Evolutionary conservation across 2,797 vertebrate genomes (phyloP), one percentile per base, ranked within the genome.

Genomic region (Falco biarmicus): DNA sequence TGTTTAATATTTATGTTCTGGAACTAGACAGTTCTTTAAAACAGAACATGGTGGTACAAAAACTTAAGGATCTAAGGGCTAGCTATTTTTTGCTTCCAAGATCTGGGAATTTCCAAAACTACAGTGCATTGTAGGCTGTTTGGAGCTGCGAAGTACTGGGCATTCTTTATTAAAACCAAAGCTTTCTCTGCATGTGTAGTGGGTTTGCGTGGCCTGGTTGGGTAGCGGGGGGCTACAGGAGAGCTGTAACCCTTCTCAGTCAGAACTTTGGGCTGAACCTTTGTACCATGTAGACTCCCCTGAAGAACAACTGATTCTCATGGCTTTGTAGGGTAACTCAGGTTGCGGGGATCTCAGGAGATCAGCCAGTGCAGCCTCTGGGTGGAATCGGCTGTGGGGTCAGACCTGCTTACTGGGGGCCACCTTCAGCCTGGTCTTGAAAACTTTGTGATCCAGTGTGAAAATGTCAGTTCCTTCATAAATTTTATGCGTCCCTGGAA

Each of bases 301-400:
- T 53, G 56, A 47, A 51, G 57, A 39, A 10, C 4, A n/a, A 4
- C 6, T 19, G 9, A 6, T 9, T 11, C 0, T 0, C 4, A 3
- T 1, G 15, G 29, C 15, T 11, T 10, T 2, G 11, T 8, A 37
- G 78, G 57, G 1, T 18, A 9, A 0, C 4, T 9, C 41, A 8
- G 39, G 15, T 2, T 6, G 56, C 20, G 60, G 13, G 48, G 39
- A 17, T 13, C n/a, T 26, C 5, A 1, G 28, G 80, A 50, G 32
- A 32, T 45, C 12, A 3, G 18, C 32, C 15, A 0, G 25, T 18
- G 50, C 39, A 4, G 53, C 31, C 16, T 1, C 1, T 4, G 28
- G 29, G 43, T 28, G 11, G 65, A 43, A 41, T 2, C 2, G 9
- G 54, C 37, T 24, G 3, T 22, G 9, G 13, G 13, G 29, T 12